Conservation (phyloP, 2,797 vertebrate genomes). For the Cygnus olor region DNA sequence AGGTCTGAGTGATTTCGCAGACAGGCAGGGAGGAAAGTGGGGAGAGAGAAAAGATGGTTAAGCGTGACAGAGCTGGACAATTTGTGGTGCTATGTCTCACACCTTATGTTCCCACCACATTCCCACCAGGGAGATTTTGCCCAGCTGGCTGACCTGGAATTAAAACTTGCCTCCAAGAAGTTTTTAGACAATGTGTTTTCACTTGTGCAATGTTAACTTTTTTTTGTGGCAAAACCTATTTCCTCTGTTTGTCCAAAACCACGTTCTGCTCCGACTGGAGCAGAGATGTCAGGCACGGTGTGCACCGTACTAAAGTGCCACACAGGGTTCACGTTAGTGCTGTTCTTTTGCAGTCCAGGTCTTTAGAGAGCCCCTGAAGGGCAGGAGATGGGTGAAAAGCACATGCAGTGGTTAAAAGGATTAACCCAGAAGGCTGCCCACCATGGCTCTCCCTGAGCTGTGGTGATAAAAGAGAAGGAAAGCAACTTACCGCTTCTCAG, state of each 20-base stretch:
- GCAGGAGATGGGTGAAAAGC: rapidly evolving
- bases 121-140: neutral
- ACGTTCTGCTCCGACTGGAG: rapidly evolving
- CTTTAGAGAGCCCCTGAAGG: neutral
- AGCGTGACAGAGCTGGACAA: neutral
- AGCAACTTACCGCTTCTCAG: slow-evolving; percentile 87
- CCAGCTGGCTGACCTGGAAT: neutral
- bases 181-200: neutral
- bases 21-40: neutral
- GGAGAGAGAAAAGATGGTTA: neutral
- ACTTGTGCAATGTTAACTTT: rapidly evolving
- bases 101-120: neutral
- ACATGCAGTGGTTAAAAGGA: neutral
- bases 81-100: neutral
- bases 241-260: rapidly evolving
- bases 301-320: neutral
- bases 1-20: slow-evolving; percentile 73
- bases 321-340: neutral
- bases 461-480: neutral
- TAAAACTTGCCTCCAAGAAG: neutral
- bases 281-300: neutral
- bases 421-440: neutral
- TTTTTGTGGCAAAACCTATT: neutral
- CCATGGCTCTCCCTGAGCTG: neutral
- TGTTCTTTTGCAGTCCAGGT: neutral